Evolutionary conservation across 1,140 invertebrate genomes (phyloP).

Genomic region (Ips typographus): DNA sequence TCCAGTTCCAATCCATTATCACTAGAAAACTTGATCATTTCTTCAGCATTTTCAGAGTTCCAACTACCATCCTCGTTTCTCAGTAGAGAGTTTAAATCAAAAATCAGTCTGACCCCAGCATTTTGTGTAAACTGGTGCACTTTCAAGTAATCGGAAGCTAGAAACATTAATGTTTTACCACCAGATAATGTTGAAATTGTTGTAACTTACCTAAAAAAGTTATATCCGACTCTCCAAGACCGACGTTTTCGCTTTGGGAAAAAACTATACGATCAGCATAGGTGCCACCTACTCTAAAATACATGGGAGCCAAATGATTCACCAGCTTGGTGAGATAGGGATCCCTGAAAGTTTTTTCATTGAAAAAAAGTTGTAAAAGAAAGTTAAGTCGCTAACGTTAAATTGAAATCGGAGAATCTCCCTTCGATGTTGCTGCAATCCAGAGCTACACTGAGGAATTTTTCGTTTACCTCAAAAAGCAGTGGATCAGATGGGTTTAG

Average conservation of each 20-base stretch:
- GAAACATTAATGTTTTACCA: constrained; percentile 8
- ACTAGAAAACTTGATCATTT: constrained; percentile 62
- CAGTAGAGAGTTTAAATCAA: constrained; percentile 67
- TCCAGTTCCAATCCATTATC: constrained; percentile 57
- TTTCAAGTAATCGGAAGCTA: constrained; percentile 55
- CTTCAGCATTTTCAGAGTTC: constrained; percentile 63
- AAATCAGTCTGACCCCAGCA: constrained; percentile 51
- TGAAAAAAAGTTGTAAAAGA: neutral
- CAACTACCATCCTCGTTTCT: constrained; percentile 60
- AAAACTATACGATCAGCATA: constrained; percentile 51
- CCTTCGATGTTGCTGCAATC: constrained; percentile 45
- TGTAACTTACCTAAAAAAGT: constrained; percentile 4
- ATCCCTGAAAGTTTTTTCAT: constrained; percentile 11
- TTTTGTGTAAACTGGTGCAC: constrained; percentile 63
- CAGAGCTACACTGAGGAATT: constrained; percentile 47
- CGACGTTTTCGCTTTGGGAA: neutral
- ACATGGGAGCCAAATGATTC: constrained; percentile 53
- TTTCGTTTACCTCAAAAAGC: constrained; percentile 28
- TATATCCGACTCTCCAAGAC: constrained; percentile 1
- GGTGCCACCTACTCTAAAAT: constrained; percentile 66
- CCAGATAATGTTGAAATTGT: neutral
- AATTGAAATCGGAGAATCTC: constrained; percentile 44
- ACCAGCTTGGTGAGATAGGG: constrained; percentile 6
- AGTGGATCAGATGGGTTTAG: neutral
- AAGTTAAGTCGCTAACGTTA: constrained; percentile 35